These are phyloP conservation scores for Pseudorectes ferrugineus DNA, from an alignment of 2,113 vertebrate species.

Conservation along the genomic window DNA sequence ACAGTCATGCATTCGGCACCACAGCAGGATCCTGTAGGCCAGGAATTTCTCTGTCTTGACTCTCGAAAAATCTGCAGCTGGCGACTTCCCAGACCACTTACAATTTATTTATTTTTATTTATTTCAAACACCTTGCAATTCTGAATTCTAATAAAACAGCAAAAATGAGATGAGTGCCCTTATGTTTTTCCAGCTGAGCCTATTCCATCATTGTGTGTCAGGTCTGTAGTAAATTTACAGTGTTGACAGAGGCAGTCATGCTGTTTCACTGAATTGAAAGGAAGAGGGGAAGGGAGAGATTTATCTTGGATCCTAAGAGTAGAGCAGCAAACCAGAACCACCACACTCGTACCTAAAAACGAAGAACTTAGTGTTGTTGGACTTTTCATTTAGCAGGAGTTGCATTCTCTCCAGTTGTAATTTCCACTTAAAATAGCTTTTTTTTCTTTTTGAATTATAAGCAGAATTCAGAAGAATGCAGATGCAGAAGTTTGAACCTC, in stretches of 20 bases:
- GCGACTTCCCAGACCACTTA: background rate
- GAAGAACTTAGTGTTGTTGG: background rate
- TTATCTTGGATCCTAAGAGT: background rate
- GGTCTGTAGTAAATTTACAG: conserved; percentile 3
- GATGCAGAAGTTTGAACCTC: background rate
- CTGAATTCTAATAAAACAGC: conserved; percentile 8
- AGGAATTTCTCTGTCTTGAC: background rate
- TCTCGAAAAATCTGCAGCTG: background rate
- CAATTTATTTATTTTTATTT: background rate
- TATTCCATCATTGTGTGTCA: background rate
- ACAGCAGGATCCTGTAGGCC: background rate
- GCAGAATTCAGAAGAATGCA: background rate
- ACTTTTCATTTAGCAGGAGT: background rate
- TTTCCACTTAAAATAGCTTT: background rate
- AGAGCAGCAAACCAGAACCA: background rate
- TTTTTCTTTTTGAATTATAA: background rate
- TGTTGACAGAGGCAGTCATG: background rate
- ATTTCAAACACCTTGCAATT: conserved; percentile 9
- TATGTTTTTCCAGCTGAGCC: background rate
- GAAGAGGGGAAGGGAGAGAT: background rate
- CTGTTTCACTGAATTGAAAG: background rate
- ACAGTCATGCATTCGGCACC: background rate
- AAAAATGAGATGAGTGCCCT: background rate
- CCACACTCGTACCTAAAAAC: background rate
- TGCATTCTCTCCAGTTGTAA: background rate